Conservation (phyloP, 2,888 invertebrate species). For the Hoplodrina ambigua region DNA sequence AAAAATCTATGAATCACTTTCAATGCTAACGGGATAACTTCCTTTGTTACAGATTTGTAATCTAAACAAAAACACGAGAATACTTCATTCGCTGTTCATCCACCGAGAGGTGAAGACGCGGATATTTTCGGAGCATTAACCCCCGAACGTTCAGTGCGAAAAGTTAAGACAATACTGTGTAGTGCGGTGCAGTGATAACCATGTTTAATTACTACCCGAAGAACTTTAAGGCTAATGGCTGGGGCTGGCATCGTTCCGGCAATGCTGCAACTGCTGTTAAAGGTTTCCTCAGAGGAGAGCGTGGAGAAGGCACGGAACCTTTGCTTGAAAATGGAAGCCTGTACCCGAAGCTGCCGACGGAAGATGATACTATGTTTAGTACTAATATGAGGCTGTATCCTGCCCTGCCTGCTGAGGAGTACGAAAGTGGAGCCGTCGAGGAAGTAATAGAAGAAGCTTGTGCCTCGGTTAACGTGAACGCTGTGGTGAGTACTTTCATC, state of each 20-base stretch:
- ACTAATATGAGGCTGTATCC: conserved; percentile 83
- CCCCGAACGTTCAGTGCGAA: conserved; percentile 42
- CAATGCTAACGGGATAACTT: conserved; percentile 43
- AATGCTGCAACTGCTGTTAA: conserved; percentile 79
- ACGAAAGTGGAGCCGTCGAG: conserved; percentile 84
- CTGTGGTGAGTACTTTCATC: conserved; percentile 80
- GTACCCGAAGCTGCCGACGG: conserved; percentile 81
- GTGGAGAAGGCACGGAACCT: conserved; percentile 78
- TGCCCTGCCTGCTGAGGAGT: conserved; percentile 84
- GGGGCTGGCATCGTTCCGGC: conserved; percentile 85
- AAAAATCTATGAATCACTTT: conserved; percentile 17
- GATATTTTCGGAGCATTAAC: conserved; percentile 55
- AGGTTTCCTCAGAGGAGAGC: conserved; percentile 81
- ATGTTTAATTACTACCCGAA: conserved; percentile 83
- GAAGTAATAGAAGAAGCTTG: conserved; percentile 86
- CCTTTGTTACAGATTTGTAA: conserved; percentile 66
- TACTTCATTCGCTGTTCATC: conserved; percentile 58
- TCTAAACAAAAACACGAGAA: conserved; percentile 40
- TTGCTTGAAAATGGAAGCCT: conserved; percentile 78
- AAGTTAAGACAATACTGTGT: conserved; percentile 9
- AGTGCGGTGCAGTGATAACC: conserved; percentile 50
- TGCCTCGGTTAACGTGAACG: conserved; percentile 82
- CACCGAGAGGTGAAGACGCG: conserved; percentile 63
- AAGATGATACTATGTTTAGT: conserved; percentile 81
- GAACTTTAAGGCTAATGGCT: conserved; percentile 86